Evolutionary conservation across 1,140 invertebrate genomes (phyloP), one percentile per base, ranked within the genome.

Genomic region (Delia radicum): DNA sequence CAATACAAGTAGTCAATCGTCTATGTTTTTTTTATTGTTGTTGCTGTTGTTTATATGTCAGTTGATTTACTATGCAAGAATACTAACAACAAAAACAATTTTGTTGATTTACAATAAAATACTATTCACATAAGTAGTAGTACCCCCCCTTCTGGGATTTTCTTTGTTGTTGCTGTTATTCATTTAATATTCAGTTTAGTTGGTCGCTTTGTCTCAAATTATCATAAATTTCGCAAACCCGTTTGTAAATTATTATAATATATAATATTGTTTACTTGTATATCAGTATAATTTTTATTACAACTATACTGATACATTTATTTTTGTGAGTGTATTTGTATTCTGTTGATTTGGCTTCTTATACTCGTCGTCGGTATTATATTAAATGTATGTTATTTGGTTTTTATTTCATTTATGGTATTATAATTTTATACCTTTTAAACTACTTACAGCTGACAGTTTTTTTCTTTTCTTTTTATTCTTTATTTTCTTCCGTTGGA

Each of bases 141-240:
- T 55, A 21, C 48, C 48, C 48, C 48, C 24, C 5, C 18, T 55
- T 4, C 8, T 21, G 48, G 48, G 18, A 4, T 55, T 1, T 55
- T 6, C 24, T 55, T 21, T 55, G 24, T 55, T 24, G n/a, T 55
- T 21, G 24, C 24, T 21, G 5, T 24, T 55, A 2, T 21, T 21
- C 24, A 18, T 55, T 55, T 21, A 55, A 55, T 55, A 69, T 69
- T 18, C 29, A 33, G 24, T 69, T 69, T 69, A 37, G 29, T 69
- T 69, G 65, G 65, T 24, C 29, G 65, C 65, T 69, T 69, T 69
- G 65, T 69, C 65, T 69, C 29, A 69, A 69, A 69, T 69, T 69
- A 69, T 69, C 65, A 69, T 69, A 69, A 69, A 69, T 69, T 69
- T 29, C 15, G 29, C 29, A 31, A 33, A 69, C 29, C 65, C 65